A percentile compares a stretch with the other conserved stretches of the same genome.
Conservation (phyloP, 2,888 invertebrate genomes). For the Germaria angustata region DNA sequence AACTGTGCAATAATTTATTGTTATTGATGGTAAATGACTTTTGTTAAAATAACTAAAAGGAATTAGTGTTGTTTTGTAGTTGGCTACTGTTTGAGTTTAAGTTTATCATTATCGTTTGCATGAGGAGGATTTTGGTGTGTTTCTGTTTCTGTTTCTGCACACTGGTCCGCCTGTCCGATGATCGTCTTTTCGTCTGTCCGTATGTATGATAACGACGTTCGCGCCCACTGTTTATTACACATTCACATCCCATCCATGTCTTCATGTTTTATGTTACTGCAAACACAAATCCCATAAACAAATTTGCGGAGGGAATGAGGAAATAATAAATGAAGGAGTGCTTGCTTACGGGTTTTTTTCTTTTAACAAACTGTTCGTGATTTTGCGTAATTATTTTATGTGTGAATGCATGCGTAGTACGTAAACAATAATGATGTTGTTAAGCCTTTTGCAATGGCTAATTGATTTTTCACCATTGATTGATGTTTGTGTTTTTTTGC, state of each 20-base stretch:
- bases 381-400: slow-evolving; percentile 57
- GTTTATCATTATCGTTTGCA: not conserved
- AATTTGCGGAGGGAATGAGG: not conserved
- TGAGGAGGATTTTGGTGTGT: too few species aligned
- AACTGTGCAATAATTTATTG: slow-evolving; percentile 43
- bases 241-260: not conserved
- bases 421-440: slow-evolving; percentile 15
- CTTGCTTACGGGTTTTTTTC: not conserved
- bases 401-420: not conserved
- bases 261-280: not conserved
- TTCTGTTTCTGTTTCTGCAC: not conserved
- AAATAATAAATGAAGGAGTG: slow-evolving; percentile 28
- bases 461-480: slow-evolving; percentile 61
- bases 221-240: slow-evolving; percentile 7
- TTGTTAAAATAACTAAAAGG: slow-evolving; percentile 44
- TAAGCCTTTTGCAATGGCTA: slow-evolving; percentile 27
- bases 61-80: slow-evolving; percentile 27
- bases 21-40: slow-evolving; percentile 57
- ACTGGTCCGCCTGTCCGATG: not conserved
- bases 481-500: slow-evolving; percentile 30
- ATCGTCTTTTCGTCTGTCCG: not conserved
- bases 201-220: slow-evolving; percentile 16
- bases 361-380: slow-evolving; percentile 42
- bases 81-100: slow-evolving; percentile 42
- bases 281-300: not conserved